Base-by-base conservation (phyloP, 2,797 vertebrate genomes). In the Sebastiscus tertius region DNA sequence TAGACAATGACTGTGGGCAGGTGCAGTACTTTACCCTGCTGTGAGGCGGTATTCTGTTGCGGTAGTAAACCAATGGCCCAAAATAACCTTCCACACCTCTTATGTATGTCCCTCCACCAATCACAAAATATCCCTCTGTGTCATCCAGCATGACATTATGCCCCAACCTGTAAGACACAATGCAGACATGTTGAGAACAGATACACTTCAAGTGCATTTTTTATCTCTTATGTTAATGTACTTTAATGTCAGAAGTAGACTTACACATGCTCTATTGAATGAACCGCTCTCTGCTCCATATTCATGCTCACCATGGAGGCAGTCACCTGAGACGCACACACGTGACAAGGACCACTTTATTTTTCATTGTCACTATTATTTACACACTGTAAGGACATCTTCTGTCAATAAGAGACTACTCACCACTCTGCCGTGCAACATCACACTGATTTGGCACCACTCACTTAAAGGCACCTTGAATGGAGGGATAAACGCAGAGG, bases 121-220 rank as follows among this genome's bases (percentile, higher is more conserved):
- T 84, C 77, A 95, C 94, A 91, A 97, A 96, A 76, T 94, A 95
- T 22, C 96, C 96, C 0, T 93, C 88, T 0, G 95, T 95, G 90
- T 97, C 96, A 77, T 96, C 94, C 75, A 97, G n/a, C 24, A 73
- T 27, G 8, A 94, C 6, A 2, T 22, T 1, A 4, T 91, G 74
- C 0, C 16, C 27, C 71, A 94, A 90, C 75, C 96, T 97, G 86
- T 14, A 39, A 56, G 56, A 83, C 64, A 84, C 24, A 65, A n/a
- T 2, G 10, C 2, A 12, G 10, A 72, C 20, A 64, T 8, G 18
- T 0, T 27, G 46, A 27, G 11, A 42, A 26, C 26, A 81, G 9
- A 65, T 36, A 13, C 6, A 59, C 9, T 3, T 59, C 5, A n/a
- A 11, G 10, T 39, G 22, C 26, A 20, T 26, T 11, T 68, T 20